Percentiles rank a stretch among this genome's conserved stretches.
These are phyloP conservation scores for Panthera tigris DNA, from an alignment of 2,113 vertebrate species.

Conservation along the genomic window DNA sequence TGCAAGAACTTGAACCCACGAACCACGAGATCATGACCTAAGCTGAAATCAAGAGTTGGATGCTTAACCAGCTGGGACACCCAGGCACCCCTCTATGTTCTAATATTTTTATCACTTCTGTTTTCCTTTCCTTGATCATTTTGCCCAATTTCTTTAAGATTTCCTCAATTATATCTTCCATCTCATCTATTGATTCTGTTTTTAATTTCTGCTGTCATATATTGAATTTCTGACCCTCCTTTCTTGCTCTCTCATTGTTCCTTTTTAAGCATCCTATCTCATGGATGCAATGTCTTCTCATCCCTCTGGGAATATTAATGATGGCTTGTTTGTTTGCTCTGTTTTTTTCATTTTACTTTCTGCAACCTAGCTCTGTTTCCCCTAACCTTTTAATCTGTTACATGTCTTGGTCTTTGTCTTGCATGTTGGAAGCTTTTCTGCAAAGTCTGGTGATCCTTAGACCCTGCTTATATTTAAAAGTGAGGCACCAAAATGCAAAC, in stretches of 20 bases:
- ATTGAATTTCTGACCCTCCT: neutral
- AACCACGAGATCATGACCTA: too few species aligned
- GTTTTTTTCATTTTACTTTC: neutral
- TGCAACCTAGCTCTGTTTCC: neutral
- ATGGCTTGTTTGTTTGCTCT: neutral
- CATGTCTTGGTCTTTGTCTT: neutral
- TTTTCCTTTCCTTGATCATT: neutral
- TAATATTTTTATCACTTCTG: neutral
- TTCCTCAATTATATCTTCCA: neutral
- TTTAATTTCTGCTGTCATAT: neutral
- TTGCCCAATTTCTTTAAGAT: neutral
- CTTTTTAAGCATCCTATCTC: neutral
- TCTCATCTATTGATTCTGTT: neutral
- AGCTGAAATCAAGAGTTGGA: too few species aligned
- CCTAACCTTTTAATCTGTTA: neutral
- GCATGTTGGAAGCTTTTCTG: conserved; percentile 27
- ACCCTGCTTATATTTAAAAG: neutral
- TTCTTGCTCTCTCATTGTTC: neutral
- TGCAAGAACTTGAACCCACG: too few species aligned
- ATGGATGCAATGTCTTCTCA: neutral
- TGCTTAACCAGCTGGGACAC: too few species aligned
- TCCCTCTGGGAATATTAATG: neutral
- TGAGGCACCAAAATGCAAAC: neutral
- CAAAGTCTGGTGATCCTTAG: neutral
- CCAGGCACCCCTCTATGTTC: neutral